phyloP scores from a whole-genome alignment of 2,888 invertebrate species.

The Eurytoma adleriae region DNA sequence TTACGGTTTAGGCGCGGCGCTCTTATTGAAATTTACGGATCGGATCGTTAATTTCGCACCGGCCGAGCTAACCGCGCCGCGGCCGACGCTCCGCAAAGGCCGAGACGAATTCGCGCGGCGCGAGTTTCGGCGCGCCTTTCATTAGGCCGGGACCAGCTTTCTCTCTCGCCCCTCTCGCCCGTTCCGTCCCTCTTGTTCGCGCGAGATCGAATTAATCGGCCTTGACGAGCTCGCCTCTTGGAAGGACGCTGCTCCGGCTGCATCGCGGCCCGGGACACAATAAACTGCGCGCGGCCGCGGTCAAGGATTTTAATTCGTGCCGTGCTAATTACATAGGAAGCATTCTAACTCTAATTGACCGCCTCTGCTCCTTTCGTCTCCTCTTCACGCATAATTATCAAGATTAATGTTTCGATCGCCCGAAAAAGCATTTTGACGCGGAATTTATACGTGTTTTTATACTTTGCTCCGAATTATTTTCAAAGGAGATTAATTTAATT shows the following conservation, averaged over 20 bases:
- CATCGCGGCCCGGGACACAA: conserved; percentile 25
- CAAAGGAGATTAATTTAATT: too few relatives aligned
- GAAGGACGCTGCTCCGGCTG: conserved; percentile 44
- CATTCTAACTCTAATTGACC: conserved; percentile 22
- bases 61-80: background rate
- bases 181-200: background rate
- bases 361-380: too few relatives aligned
- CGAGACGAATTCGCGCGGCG: conserved; percentile 59
- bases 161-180: conserved; percentile 47
- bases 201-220: conserved; percentile 63
- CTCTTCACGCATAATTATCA: conserved; percentile 11
- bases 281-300: conserved; percentile 34
- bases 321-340: conserved; percentile 42
- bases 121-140: conserved; percentile 57
- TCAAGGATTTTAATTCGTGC: conserved; percentile 49
- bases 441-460: too few relatives aligned
- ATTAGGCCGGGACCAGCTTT: conserved; percentile 1
- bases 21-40: conserved; percentile 46
- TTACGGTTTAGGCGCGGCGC: conserved; percentile 24
- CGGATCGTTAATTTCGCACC: conserved; percentile 24
- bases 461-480: too few relatives aligned
- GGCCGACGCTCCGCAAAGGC: conserved; percentile 36
- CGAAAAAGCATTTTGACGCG: background rate
- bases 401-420: background rate
- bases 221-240: conserved; percentile 44